Evolutionary conservation across 2,888 invertebrate genomes (phyloP).

Genomic region (Lampropteryx suffumata): DNA sequence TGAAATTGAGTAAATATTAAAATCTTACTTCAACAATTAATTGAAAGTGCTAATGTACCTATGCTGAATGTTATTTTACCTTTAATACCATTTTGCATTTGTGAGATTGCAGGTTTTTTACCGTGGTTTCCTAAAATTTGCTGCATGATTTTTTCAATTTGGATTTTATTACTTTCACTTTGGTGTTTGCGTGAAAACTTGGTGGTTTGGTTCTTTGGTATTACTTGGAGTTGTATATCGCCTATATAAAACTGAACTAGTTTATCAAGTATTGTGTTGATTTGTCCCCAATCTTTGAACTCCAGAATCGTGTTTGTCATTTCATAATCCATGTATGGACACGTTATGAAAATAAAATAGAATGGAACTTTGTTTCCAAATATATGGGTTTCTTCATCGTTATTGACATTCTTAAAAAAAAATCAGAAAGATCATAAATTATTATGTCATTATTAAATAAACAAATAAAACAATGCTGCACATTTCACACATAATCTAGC

Average conservation of each 20-base stretch:
- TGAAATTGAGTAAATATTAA: conserved; percentile 32
- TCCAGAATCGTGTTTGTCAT: conserved; percentile 74
- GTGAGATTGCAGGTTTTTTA: conserved; percentile 50
- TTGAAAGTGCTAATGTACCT: too few species aligned
- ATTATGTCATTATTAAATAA: conserved; percentile 52
- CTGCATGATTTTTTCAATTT: conserved; percentile 69
- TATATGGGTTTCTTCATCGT: conserved; percentile 38
- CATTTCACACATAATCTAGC: too few species aligned
- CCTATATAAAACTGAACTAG: conserved; percentile 58
- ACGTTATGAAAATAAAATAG: conserved; percentile 81
- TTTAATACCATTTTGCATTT: conserved; percentile 68
- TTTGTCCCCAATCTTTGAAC: conserved; percentile 79
- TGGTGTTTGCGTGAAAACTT: conserved; percentile 21
- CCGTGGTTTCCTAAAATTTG: conserved; percentile 63
- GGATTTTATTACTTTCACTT: conserved; percentile 44
- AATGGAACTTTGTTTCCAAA: conserved; percentile 52
- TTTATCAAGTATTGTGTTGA: conserved; percentile 60
- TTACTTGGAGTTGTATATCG: conserved; percentile 44
- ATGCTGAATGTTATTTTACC: conserved; percentile 54
- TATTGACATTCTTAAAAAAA: conserved; percentile 38
- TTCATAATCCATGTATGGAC: conserved; percentile 81
- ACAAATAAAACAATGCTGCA: too few species aligned
- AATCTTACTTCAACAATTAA: neutral
- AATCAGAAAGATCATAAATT: conserved; percentile 11
- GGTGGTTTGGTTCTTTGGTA: conserved; percentile 32